These are phyloP conservation scores for Cheiracanthium punctorium DNA, from an alignment of 2,888 invertebrate species.

Conservation along the genomic window DNA sequence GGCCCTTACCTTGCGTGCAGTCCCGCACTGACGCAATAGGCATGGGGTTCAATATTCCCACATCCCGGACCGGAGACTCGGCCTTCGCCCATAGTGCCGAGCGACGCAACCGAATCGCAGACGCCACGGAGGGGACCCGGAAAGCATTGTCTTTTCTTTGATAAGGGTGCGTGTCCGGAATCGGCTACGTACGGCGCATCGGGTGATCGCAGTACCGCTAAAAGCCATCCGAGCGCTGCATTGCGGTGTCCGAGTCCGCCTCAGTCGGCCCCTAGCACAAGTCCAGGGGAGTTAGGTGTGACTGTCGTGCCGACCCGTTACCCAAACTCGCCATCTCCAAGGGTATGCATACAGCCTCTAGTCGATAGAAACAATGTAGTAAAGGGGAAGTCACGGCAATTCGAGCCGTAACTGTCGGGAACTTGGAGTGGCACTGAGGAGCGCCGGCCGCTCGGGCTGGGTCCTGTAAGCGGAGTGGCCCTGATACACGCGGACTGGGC, in stretches of 20 bases:
- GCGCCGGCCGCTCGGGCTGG: conserved; percentile 81
- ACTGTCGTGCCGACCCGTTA: conserved; percentile 71
- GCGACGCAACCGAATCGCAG: conserved; percentile 76
- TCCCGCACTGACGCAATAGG: conserved; percentile 73
- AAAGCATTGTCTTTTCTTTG: conserved; percentile 78
- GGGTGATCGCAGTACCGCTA: conserved; percentile 75
- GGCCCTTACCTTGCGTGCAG: conserved; percentile 41
- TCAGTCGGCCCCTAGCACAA: conserved; percentile 44
- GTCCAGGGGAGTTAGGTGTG: conserved; percentile 52
- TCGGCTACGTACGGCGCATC: conserved; percentile 76
- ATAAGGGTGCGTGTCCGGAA: conserved; percentile 77
- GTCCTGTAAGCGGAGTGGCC: conserved; percentile 77
- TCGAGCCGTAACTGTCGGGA: conserved; percentile 80
- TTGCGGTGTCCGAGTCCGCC: conserved; percentile 70
- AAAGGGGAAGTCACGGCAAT: conserved; percentile 84
- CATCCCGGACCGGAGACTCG: conserved; percentile 73
- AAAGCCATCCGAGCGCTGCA: conserved; percentile 77
- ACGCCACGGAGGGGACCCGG: conserved; percentile 75
- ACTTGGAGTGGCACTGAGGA: conserved; percentile 86
- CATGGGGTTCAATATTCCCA: conserved; percentile 75
- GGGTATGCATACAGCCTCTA: conserved; percentile 83
- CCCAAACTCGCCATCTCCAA: conserved; percentile 85
- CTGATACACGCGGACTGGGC: conserved; percentile 74
- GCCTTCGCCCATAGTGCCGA: conserved; percentile 71
- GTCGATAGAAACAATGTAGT: conserved; percentile 83